Conservation (phyloP, 2,888 invertebrate genomes). For the Vanessa cardui region DNA sequence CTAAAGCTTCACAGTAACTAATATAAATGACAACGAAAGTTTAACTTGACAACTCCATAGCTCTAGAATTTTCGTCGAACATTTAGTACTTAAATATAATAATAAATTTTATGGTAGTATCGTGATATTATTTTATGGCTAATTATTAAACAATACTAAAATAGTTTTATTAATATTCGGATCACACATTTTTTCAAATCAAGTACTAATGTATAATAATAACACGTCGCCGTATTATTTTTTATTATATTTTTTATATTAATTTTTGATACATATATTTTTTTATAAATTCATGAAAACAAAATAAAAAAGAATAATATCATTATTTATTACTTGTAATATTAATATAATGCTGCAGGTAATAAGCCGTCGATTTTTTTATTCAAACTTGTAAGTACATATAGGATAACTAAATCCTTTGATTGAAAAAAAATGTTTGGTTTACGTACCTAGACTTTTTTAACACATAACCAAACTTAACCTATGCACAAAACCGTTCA, state of each 20-base stretch:
- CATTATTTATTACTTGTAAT: too few relatives aligned
- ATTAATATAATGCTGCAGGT: too few relatives aligned
- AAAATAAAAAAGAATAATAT: too few relatives aligned
- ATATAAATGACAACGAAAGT: not conserved
- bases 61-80: slow-evolving; percentile 1
- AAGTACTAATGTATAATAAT: too few relatives aligned
- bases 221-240: too few relatives aligned
- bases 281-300: too few relatives aligned
- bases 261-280: too few relatives aligned
- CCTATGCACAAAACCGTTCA: not conserved
- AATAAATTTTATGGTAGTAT: not conserved
- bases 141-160: not conserved
- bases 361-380: too few relatives aligned
- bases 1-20: not conserved
- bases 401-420: too few relatives aligned
- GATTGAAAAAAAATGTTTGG: not conserved
- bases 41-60: not conserved
- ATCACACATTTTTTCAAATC: too few relatives aligned
- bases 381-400: too few relatives aligned
- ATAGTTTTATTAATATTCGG: not conserved
- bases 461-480: slow-evolving; percentile 4
- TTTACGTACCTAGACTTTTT: slow-evolving; percentile 19
- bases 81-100: not conserved
- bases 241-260: too few relatives aligned
- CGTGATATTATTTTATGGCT: not conserved